Base-by-base conservation (phyloP, 2,888 invertebrate genomes). In the Dyspetes luteomarginatus region DNA sequence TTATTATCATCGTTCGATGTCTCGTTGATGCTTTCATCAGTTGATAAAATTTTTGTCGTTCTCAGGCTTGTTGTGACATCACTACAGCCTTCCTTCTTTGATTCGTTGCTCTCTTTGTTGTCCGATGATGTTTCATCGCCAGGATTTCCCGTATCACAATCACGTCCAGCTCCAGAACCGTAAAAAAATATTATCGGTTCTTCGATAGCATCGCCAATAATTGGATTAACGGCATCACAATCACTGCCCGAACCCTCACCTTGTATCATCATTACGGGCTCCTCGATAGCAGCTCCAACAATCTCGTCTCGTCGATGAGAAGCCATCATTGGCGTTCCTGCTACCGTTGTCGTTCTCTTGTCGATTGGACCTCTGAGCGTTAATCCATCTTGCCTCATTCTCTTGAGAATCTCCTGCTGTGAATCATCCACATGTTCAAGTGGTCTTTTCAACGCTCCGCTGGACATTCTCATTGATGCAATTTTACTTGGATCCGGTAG, bases 131-230 rank as follows among this genome's bases (percentile, higher is more conserved):
- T 82, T 30, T 90, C 88, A 55, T 91, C 90, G 0, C 88, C 90
- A 3, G 93, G 94, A 92, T 97, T 97, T 0, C 97, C 97, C 3
- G 96, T 96, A 77, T 95, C 93, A 89, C 96, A 96, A 28, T 96
- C 95, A 19, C 90, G 92, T 3, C 97, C 97, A 85, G 92, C 94
- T 48, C 97, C 97, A 87, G 95, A 95, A 0, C 96, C 97, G 85
- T 93, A 94, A 88, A 97, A 93, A 90, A 93, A 94, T 92, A 96
- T 93, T 0, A 95, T 92, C 0, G 95, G 94, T 92, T 97, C 97
- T 87, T 95, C 95, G 71, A 97, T 95, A 84, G 94, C 94, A 88
- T 96, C 96, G 26, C 96, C 95, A 64, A 96, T 88, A 19, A 86
- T 85, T 3, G 88, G 88, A 86, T 91, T 90, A 0, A 87, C 93